These are phyloP conservation scores for Dasyornis broadbenti DNA, from an alignment of 2,113 vertebrate genomes.

Conservation along the genomic window DNA sequence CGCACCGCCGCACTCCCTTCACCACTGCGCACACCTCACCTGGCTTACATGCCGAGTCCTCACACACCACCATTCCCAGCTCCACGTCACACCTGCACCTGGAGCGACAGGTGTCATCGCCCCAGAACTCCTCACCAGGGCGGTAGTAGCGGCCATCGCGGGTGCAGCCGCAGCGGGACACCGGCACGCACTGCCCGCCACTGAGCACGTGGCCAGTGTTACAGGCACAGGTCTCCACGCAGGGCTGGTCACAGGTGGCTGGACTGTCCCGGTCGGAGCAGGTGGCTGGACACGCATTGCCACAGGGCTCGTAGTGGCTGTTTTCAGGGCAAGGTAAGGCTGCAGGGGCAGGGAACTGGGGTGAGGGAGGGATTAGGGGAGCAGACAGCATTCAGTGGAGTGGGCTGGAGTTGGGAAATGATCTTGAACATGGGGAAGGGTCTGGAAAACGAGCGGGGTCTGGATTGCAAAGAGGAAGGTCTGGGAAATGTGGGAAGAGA, in stretches of 20 bases:
- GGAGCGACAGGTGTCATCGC: neutral
- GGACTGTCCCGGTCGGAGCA: neutral
- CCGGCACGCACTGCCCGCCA: neutral
- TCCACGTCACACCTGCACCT: conserved; percentile 45
- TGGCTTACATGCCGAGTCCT: conserved; percentile 27
- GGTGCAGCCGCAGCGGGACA: conserved; percentile 56
- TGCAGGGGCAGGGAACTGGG: neutral
- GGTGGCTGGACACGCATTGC: conserved; percentile 56
- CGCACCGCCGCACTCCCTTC: conserved; percentile 60
- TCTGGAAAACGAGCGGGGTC: neutral
- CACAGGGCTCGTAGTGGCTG: conserved; percentile 73
- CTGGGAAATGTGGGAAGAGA: neutral
- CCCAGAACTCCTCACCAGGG: conserved; percentile 51
- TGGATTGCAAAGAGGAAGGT: neutral
- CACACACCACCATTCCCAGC: conserved; percentile 58
- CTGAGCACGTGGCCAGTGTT: conserved; percentile 43
- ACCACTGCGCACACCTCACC: conserved; percentile 55
- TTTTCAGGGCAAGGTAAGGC: conserved; percentile 56
- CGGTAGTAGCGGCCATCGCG: neutral
- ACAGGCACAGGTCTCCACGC: conserved; percentile 69
- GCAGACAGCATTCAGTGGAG: neutral
- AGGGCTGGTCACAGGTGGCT: neutral
- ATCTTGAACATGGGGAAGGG: neutral
- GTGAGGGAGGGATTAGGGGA: neutral
- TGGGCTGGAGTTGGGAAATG: neutral